Evolutionary conservation across 2,888 invertebrate species (phyloP), one percentile per base, ranked within the genome.

Genomic region (Polietes domitor): DNA sequence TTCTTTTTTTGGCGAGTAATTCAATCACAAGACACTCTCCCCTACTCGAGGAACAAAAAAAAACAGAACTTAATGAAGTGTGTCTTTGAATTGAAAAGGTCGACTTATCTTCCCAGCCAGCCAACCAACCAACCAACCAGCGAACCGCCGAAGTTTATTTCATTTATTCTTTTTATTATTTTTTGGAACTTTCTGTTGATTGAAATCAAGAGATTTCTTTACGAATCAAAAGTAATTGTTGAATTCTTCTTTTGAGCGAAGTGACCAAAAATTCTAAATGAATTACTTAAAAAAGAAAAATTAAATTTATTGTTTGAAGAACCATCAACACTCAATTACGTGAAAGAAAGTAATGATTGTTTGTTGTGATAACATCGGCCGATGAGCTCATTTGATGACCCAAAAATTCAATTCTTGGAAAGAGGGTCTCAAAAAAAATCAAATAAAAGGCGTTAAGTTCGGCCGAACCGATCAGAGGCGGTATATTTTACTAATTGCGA

Each of bases 71-170:
- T 47, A 47, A 47, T 47, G 47, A 47, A 47, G 47, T 47, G 47
- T 47, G 47, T 47, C 47, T 47, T n/a, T n/a, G n/a, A 47, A 47
- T 47, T 47, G 47, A 47, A 47, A 47, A 47, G 47, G n/a, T n/a
- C 3, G 47, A 47, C 47, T 47, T 47, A n/a, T n/a, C 32, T 32
- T 32, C 32, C n/a, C 47, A 15, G 47, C 15, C 47, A 47, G n/a
- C 47, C 47, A 2, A 41, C 41, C 41, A 41, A n/a, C 15, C 47
- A 47, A 6, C 47, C 47, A 2, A 41, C 41, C 41, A 41, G n/a
- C n/a, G n/a, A 12, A 41, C 41, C n/a, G 47, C 15, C 2, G 47
- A 47, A 7, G 47, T n/a, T n/a, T n/a, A n/a, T n/a, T n/a, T n/a
- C n/a, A n/a, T n/a, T n/a, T n/a, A 47, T n/a, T 37, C 47, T n/a